Base-by-base conservation (phyloP, 2,797 vertebrate species). In the Chlorospingus flavigularis region DNA sequence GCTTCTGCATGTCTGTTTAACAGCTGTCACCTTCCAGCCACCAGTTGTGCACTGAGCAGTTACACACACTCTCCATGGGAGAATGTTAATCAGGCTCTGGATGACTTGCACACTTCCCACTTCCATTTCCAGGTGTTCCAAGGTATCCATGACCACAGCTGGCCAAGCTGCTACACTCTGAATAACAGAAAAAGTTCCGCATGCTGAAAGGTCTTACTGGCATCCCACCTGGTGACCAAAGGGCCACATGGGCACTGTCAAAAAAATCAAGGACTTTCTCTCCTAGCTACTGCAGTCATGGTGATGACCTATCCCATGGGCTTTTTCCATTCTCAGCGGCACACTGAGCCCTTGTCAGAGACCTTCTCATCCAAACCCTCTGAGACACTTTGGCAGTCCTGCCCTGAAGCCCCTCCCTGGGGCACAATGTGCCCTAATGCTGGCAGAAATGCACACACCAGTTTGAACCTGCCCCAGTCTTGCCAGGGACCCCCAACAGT, bases 211-310 rank as follows among this genome's bases (percentile, higher is more conserved):
- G 37, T 75, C 28, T 86, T 61, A 35, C 30, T 78, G 37, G 14
- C 39, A 81, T 65, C n/a, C n/a, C 47, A 70, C 37, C 35, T 55
- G 54, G 47, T 75, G 58, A 78, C 47, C 61, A 78, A 84, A 92
- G 39, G 23, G 39, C n/a, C 66, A 62, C 17, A 18, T 0, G 1
- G 13, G 40, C 1, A 3, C 55, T 58, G 57, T 35, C 0, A 2
- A 73, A 40, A 82, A 66, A 88, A 84, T 43, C 6, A 7, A 86
- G 39, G 31, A 48, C 50, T 39, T 86, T 93, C 58, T 65, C 58
- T 89, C 55, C 35, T 60, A 45, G 40, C 55, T 89, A 55, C 63
- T 2, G 2, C 70, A 81, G 58, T 26, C 2, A 4, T 30, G 26
- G 47, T 17, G 48, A 51, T 24, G 39, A 65, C n/a, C 35, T 31